Base-by-base conservation (phyloP, 2,888 invertebrate genomes). In the Drosophila koepferae region DNA sequence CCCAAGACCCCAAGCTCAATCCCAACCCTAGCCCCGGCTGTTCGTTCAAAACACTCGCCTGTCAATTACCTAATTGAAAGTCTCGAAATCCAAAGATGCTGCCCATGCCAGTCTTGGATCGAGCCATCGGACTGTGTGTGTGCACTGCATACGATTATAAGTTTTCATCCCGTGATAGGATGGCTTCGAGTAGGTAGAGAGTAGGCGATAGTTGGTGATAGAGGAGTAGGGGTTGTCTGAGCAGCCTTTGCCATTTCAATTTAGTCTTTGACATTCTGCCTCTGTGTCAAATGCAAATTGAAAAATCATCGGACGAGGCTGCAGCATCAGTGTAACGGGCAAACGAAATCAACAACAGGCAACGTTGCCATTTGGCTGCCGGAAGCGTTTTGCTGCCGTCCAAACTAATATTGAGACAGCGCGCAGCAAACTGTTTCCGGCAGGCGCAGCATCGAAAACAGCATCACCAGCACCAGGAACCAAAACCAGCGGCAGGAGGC, bases 221-320 rank as follows among this genome's bases (percentile, higher is more conserved):
- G 6, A 28, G 28, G 28, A 28, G 28, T 3, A n/a, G 49, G 31
- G n/a, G 31, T n/a, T 28, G 48, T n/a, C 46, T 34, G 59, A 48
- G 51, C 64, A 63, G 58, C 72, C 68, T 74, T 69, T 82, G 89
- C 79, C 86, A 73, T 90, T 86, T 83, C 86, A 89, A 86, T 86
- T 86, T 86, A 78, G 71, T 81, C 81, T 86, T 86, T 86, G 86
- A 90, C 86, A 86, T 86, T 74, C 65, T 74, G 68, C 68, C 83
- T 75, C 76, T 86, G 75, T 87, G 88, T 90, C 88, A 80, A 79
- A 89, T 90, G 90, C 86, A 88, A 88, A 88, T 88, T 88, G 87
- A 89, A 88, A 88, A 90, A 86, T 89, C 86, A 80, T 90, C 82
- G 86, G 76, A 77, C 78, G 74, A 36, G 72, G 71, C 69, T 74